These are phyloP conservation scores for Anguilla obscura DNA, from an alignment of 2,797 vertebrate species.

Conservation along the genomic window DNA sequence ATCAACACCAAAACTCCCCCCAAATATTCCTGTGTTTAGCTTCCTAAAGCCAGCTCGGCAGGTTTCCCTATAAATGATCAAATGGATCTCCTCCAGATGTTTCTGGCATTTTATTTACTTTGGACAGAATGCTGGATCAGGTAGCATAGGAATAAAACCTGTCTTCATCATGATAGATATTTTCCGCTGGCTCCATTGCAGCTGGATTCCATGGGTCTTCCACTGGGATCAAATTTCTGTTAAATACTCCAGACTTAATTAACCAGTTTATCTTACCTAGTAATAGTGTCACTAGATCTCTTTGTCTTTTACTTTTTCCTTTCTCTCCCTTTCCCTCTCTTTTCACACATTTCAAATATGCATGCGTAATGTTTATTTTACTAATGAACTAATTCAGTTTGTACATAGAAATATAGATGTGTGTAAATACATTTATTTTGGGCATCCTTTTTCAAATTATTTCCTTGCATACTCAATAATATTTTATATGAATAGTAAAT, in stretches of 20 bases:
- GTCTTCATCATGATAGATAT: slow-evolving; percentile 29
- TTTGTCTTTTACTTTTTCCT: not conserved
- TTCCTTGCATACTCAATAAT: not conserved
- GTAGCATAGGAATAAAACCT: slow-evolving; percentile 19
- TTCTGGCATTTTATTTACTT: not conserved
- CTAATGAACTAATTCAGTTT: not conserved
- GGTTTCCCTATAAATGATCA: not conserved
- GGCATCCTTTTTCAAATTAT: not conserved
- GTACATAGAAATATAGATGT: not conserved
- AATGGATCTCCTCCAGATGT: slow-evolving; percentile 2
- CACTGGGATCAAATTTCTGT: slow-evolving; percentile 19
- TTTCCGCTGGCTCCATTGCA: slow-evolving; percentile 29
- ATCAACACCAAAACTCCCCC: not conserved
- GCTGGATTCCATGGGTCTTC: slow-evolving; percentile 26
- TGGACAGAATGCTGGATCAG: not conserved
- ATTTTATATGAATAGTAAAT: not conserved
- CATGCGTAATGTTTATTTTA: not conserved
- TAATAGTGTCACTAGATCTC: slow-evolving; percentile 21
- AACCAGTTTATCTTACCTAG: slow-evolving; percentile 30
- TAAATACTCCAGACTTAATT: slow-evolving; percentile 31
- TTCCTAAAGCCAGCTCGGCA: not conserved
- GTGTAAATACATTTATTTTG: not conserved
- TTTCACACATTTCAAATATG: not conserved
- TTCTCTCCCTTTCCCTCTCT: not conserved
- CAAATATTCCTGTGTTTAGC: not conserved